Conservation (phyloP, 2,888 invertebrate species). For the Lacanobia oleracea region DNA sequence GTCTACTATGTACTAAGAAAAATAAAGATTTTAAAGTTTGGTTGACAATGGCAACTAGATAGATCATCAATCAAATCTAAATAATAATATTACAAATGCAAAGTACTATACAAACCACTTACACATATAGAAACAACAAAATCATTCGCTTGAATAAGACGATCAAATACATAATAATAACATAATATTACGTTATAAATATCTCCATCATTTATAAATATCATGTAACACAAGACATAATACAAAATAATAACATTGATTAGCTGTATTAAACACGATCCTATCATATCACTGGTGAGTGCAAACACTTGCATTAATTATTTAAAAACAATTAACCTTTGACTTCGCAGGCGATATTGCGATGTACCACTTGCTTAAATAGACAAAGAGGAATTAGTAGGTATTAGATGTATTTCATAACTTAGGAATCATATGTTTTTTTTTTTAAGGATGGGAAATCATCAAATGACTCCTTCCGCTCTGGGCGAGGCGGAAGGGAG, state of each 20-base stretch:
- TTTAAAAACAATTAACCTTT: slow-evolving; percentile 54
- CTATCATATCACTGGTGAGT: slow-evolving; percentile 11
- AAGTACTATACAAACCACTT: not conserved
- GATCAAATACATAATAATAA: not conserved
- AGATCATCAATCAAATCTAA: no score
- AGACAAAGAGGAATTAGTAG: not conserved
- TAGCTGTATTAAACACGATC: slow-evolving; percentile 5
- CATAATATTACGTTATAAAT: not conserved
- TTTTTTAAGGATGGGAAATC: no score
- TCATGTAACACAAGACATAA: slow-evolving; percentile 36
- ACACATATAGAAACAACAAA: not conserved
- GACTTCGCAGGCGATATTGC: slow-evolving; percentile 19
- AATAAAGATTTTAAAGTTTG: no score
- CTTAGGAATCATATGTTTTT: not conserved
- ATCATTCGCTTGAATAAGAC: not conserved
- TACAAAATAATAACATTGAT: slow-evolving; percentile 23
- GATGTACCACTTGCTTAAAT: not conserved
- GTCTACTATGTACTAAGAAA: no score
- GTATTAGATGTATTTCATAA: not conserved
- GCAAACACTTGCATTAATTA: slow-evolving; percentile 29
- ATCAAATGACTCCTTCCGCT: no score
- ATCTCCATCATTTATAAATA: slow-evolving; percentile 37
- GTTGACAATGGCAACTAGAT: no score
- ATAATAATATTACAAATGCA: no score
- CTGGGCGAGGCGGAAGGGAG: no score